phyloP scores from a whole-genome alignment of 2,797 vertebrate genomes.

The Liasis olivaceus region DNA sequence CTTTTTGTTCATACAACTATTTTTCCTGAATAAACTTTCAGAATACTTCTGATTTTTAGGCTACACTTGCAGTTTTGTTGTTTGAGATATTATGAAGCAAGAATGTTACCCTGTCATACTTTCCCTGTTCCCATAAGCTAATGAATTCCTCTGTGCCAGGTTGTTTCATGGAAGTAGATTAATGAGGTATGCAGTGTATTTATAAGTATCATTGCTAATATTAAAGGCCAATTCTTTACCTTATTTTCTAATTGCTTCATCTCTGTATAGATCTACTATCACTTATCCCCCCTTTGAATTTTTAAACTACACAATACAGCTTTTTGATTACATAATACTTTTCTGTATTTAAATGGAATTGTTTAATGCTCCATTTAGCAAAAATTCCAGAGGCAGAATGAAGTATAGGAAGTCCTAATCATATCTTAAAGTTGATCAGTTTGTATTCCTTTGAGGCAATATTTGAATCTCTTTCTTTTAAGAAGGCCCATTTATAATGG shows the following conservation, averaged over 20 bases:
- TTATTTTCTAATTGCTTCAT: not conserved
- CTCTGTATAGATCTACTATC: not conserved
- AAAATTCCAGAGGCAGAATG: not conserved
- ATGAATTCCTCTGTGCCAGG: not conserved
- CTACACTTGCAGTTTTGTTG: not conserved
- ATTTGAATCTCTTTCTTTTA: not conserved
- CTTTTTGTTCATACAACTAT: not conserved
- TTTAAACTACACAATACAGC: not conserved
- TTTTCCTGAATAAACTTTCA: not conserved
- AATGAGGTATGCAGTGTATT: not conserved
- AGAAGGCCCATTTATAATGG: not conserved
- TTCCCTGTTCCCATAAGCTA: not conserved
- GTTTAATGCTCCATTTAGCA: not conserved
- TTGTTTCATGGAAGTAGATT: slow-evolving; percentile 9
- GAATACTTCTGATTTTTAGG: not conserved
- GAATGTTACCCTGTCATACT: not conserved
- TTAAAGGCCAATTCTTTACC: not conserved
- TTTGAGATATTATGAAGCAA: not conserved
- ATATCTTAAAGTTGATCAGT: not conserved
- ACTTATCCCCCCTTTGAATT: not conserved
- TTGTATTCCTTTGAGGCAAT: not conserved
- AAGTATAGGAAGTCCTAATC: not conserved
- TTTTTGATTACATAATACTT: not conserved
- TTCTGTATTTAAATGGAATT: not conserved
- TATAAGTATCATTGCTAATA: not conserved